Percentiles rank a stretch among this genome's conserved stretches.
These are phyloP conservation scores for Tortricodes alternella DNA, from an alignment of 2,888 invertebrate genomes.

Conservation along the genomic window DNA sequence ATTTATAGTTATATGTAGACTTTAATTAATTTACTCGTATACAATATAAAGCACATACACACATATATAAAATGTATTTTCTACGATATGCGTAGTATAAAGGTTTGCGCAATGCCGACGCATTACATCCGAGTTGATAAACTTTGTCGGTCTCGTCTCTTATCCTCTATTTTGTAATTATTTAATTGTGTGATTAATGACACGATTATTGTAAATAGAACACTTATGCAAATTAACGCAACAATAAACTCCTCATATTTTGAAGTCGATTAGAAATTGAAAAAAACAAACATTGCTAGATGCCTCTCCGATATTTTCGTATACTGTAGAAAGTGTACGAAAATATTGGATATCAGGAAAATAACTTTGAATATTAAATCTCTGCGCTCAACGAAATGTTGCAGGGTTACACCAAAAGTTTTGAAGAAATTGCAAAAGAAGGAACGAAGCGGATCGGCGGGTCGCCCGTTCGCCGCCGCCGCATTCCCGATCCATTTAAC, in stretches of 20 bases:
- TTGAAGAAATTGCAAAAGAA: conserved; percentile 74
- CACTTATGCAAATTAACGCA: background rate
- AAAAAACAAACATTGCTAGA: no score
- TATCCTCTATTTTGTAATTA: conserved; percentile 39
- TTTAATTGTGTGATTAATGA: background rate
- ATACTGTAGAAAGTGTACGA: no score
- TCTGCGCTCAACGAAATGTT: no score
- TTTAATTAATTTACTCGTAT: no score
- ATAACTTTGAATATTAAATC: no score
- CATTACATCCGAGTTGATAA: conserved; percentile 78
- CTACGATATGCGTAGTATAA: background rate
- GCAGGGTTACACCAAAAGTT: conserved; percentile 42
- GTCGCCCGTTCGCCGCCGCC: conserved; percentile 47
- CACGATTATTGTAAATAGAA: background rate
- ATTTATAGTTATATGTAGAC: no score
- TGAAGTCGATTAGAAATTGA: no score
- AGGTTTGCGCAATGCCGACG: conserved; percentile 75
- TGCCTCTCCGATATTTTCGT: no score
- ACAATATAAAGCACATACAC: no score
- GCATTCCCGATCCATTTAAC: conserved; percentile 51
- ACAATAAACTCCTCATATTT: background rate
- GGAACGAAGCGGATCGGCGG: conserved; percentile 62
- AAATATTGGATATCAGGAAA: no score
- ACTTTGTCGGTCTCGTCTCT: conserved; percentile 74
- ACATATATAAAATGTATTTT: no score